A percentile compares a stretch with the other conserved stretches of the same genome.
These are phyloP conservation scores for Regulus satrapa DNA, from an alignment of 2,113 vertebrate species.

Conservation along the genomic window DNA sequence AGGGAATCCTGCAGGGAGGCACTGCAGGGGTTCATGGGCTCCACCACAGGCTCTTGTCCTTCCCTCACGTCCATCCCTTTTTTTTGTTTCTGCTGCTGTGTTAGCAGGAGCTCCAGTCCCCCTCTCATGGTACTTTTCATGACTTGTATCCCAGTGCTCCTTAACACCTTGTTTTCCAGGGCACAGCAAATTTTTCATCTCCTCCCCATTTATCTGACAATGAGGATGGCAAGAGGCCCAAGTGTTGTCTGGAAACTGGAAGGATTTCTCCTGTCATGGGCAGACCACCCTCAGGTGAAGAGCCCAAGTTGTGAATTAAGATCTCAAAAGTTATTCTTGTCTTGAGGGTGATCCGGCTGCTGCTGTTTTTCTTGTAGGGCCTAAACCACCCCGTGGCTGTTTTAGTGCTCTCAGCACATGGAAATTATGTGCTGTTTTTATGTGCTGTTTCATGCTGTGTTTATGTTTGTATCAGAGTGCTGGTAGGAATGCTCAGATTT, in stretches of 20 bases:
- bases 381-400: background rate
- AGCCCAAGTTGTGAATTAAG: background rate
- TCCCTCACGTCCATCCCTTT: background rate
- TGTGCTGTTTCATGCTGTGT: too few species aligned
- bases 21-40: fast-evolving
- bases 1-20: background rate
- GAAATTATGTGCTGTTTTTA: too few species aligned
- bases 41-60: background rate
- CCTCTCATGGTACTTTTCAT: fast-evolving
- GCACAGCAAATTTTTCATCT: background rate
- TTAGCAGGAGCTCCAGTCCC: background rate
- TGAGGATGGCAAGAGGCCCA: background rate
- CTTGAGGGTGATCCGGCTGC: background rate
- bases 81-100: background rate
- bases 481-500: background rate
- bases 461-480: fast-evolving
- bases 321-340: background rate
- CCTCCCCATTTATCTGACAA: background rate
- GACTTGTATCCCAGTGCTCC: fast-evolving
- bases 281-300: background rate
- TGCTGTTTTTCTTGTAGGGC: background rate
- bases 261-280: background rate
- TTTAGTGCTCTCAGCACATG: background rate
- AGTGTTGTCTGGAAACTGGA: background rate
- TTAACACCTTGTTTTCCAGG: fast-evolving